These are phyloP conservation scores for Ellobius talpinus DNA, from an alignment of 2,113 vertebrate species.

Conservation along the genomic window DNA sequence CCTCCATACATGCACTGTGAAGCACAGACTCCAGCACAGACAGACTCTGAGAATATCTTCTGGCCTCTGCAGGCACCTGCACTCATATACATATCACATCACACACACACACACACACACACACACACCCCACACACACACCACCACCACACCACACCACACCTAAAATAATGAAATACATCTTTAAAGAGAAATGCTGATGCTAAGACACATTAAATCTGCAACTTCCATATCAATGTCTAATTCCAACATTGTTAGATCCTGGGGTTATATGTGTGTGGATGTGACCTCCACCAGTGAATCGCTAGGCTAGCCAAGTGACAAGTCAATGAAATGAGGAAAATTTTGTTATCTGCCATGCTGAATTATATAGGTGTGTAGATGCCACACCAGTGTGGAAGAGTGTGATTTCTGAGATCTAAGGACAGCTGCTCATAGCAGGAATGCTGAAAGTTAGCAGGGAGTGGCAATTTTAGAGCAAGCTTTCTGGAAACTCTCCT, in stretches of 20 bases:
- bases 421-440: constrained; percentile 34
- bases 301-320: not conserved
- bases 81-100: not conserved
- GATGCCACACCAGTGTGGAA: constrained; percentile 2
- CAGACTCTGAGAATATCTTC: not conserved
- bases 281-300: not conserved
- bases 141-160: not conserved
- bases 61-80: not conserved
- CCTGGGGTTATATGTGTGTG: not conserved
- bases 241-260: not conserved
- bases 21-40: not conserved
- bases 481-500: constrained; percentile 56
- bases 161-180: not conserved
- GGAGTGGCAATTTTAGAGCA: constrained; percentile 6
- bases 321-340: not conserved
- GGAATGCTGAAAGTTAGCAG: constrained; percentile 48
- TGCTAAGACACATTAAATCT: not conserved
- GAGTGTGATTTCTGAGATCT: constrained; percentile 25
- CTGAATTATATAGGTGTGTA: not conserved
- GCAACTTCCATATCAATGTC: not conserved
- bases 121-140: not conserved
- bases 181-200: not conserved
- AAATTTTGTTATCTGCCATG: not conserved
- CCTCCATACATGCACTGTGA: not conserved
- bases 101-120: not conserved